Conservation (phyloP, 2,888 invertebrate species). For the Leptura quadrifasciata region DNA sequence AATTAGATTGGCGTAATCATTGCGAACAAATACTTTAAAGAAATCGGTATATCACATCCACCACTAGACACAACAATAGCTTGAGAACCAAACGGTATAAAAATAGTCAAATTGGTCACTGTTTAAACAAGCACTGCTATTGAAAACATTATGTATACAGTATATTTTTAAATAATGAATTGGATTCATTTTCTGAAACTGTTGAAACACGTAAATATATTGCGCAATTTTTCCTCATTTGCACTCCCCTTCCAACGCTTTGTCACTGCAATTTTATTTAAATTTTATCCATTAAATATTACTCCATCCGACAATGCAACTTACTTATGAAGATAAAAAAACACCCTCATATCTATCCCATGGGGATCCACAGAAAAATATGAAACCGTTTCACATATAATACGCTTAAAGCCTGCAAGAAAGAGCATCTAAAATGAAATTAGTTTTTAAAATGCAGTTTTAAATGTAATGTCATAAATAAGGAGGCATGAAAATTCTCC, state of each 20-base stretch:
- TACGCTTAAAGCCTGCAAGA: constrained; percentile 19
- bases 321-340: constrained; percentile 9
- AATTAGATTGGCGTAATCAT: no score
- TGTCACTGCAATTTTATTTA: constrained; percentile 10
- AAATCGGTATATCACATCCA: no score
- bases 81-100: no score
- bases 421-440: constrained; percentile 32
- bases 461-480: constrained; percentile 16
- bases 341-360: constrained; percentile 5
- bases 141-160: no score
- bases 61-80: no score
- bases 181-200: no score
- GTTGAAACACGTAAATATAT: not conserved
- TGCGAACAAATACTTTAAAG: no score
- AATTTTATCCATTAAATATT: constrained; percentile 8
- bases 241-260: not conserved
- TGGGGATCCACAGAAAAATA: constrained; percentile 12
- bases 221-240: not conserved
- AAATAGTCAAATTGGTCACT: no score
- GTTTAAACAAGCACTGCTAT: no score
- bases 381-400: constrained; percentile 34
- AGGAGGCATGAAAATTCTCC: constrained; percentile 14
- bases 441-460: constrained; percentile 30
- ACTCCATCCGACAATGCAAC: not conserved
- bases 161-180: no score